Conservation (phyloP, 2,888 invertebrate genomes). For the Rotaria macrura region DNA sequence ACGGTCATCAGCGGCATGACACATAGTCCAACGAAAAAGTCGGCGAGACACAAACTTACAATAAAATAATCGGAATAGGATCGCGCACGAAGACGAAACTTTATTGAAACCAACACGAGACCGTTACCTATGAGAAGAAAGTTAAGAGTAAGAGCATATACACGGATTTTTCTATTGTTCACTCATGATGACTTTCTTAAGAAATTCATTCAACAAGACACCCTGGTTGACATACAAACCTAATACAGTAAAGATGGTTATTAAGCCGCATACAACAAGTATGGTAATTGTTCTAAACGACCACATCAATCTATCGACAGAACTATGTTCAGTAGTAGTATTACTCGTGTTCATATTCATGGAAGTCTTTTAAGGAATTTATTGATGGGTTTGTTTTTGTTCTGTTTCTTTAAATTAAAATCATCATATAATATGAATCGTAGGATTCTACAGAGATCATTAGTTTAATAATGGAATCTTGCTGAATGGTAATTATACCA, state of each 20-base stretch:
- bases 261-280: not conserved
- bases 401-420: not conserved
- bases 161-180: too few species aligned
- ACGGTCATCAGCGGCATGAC: conserved; percentile 31
- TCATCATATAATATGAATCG: not conserved
- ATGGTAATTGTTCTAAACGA: not conserved
- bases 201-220: not conserved
- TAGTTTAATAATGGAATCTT: not conserved
- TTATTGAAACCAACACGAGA: conserved; percentile 25
- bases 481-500: not conserved
- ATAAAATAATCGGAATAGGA: conserved; percentile 29
- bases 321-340: not conserved
- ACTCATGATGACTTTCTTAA: not conserved
- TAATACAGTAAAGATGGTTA: not conserved
- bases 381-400: not conserved
- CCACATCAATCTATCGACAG: not conserved
- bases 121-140: conserved; percentile 23
- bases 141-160: not conserved
- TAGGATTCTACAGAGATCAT: not conserved
- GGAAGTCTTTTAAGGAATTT: not conserved
- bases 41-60: conserved; percentile 29
- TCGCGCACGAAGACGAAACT: conserved; percentile 24
- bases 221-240: not conserved
- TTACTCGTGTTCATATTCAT: not conserved
- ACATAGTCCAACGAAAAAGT: conserved; percentile 31